Evolutionary conservation across 1,140 invertebrate species (phyloP).

Genomic region (Polypedilum pembai): DNA sequence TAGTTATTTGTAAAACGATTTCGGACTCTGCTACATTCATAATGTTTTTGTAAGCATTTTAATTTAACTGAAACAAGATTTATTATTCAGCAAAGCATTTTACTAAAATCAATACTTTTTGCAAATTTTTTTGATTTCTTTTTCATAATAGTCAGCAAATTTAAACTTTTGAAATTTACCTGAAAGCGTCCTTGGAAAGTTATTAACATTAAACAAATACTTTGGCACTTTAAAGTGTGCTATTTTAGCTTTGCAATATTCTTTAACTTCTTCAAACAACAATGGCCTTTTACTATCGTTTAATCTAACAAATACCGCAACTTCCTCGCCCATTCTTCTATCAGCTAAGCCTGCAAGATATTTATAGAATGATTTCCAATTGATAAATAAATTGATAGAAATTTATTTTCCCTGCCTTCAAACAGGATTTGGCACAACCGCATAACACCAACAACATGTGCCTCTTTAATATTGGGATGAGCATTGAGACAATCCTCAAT

Average conservation of each 20-base stretch:
- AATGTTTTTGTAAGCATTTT: too few relatives aligned
- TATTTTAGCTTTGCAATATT: slow-evolving; percentile 68
- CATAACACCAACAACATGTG: slow-evolving; percentile 49
- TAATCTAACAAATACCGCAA: slow-evolving; percentile 63
- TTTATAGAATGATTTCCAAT: not conserved
- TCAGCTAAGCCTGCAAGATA: slow-evolving; percentile 63
- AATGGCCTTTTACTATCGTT: slow-evolving; percentile 44
- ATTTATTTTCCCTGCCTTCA: too few relatives aligned
- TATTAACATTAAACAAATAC: slow-evolving; percentile 59
- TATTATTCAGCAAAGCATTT: too few relatives aligned
- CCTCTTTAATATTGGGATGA: slow-evolving; percentile 69
- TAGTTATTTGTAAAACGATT: too few relatives aligned
- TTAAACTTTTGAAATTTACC: slow-evolving; percentile 77
- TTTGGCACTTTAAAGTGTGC: slow-evolving; percentile 77
- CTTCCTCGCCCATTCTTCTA: slow-evolving; percentile 68
- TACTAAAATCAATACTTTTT: too few relatives aligned
- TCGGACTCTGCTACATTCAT: too few relatives aligned
- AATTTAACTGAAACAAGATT: too few relatives aligned
- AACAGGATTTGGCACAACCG: not conserved
- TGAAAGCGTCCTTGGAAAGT: slow-evolving; percentile 74
- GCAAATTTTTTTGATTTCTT: too few relatives aligned
- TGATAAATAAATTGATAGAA: not conserved
- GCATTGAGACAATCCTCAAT: slow-evolving; percentile 73
- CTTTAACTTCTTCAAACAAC: slow-evolving; percentile 52
- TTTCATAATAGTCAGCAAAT: slow-evolving; percentile 44